These are phyloP conservation scores for Crenuchus spilurus DNA, from an alignment of 2,797 vertebrate genomes.

Conservation along the genomic window DNA sequence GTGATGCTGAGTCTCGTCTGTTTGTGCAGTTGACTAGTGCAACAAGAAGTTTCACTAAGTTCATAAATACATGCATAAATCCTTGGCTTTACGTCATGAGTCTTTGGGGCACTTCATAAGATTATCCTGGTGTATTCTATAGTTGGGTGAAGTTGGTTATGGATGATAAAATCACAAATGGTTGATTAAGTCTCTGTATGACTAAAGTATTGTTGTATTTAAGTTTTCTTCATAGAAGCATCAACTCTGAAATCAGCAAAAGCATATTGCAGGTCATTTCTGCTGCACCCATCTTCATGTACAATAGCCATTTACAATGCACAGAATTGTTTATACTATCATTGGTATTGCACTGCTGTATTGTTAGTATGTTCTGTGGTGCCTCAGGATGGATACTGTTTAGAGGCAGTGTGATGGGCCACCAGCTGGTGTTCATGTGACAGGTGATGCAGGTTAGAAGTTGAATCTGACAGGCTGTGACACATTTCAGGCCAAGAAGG, in stretches of 20 bases:
- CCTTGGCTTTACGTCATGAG: neutral
- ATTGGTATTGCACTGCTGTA: neutral
- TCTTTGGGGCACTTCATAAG: too few species aligned
- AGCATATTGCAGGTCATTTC: neutral
- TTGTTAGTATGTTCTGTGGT: neutral
- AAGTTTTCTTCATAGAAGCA: neutral
- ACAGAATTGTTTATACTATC: neutral
- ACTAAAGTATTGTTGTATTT: too few species aligned
- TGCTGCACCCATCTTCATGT: neutral
- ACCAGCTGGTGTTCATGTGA: neutral
- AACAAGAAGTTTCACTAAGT: neutral
- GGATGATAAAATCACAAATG: too few species aligned
- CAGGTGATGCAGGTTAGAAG: neutral
- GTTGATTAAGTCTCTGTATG: too few species aligned
- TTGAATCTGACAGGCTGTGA: constrained; percentile 6
- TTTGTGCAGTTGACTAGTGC: neutral
- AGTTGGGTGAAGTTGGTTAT: too few species aligned
- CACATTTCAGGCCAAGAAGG: neutral
- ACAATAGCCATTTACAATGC: neutral
- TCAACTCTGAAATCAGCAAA: neutral
- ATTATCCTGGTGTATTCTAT: too few species aligned
- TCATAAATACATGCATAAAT: neutral
- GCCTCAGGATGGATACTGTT: neutral
- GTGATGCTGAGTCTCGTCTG: neutral
- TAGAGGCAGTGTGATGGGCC: neutral